phyloP scores from a whole-genome alignment of 2,797 vertebrate species.

The Epinephelus malabaricus region DNA sequence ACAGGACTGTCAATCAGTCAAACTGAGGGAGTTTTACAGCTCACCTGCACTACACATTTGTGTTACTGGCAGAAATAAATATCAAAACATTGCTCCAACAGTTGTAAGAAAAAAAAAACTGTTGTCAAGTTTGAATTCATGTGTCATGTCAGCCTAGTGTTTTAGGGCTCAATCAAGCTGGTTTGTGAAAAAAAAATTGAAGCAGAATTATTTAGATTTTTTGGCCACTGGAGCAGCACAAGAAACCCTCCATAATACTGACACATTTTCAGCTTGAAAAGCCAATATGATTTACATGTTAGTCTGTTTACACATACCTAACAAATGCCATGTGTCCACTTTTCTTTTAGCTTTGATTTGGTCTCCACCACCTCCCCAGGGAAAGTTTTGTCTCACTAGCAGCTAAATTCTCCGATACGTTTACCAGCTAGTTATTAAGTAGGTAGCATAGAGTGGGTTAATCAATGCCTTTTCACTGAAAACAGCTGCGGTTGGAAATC shows the following conservation, averaged over 20 bases:
- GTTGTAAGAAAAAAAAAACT: neutral
- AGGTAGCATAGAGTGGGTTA: neutral
- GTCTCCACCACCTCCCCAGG: neutral
- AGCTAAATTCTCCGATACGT: neutral
- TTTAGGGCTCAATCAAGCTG: neutral
- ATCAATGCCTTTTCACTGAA: neutral
- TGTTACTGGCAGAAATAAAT: neutral
- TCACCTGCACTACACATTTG: conserved; percentile 4
- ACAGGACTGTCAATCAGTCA: neutral
- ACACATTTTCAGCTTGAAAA: neutral
- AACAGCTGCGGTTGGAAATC: neutral
- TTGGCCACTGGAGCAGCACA: neutral
- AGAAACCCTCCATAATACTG: neutral
- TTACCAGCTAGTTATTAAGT: neutral
- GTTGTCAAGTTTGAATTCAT: neutral
- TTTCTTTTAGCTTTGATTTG: neutral
- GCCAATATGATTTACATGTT: neutral
- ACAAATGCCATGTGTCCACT: neutral
- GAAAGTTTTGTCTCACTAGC: neutral
- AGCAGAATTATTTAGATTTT: too few species aligned
- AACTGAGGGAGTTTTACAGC: neutral
- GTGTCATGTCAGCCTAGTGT: neutral
- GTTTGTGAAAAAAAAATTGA: neutral
- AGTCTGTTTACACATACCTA: neutral
- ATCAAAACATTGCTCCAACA: neutral